Evolutionary conservation across 2,888 invertebrate genomes (phyloP).

Genomic region (Capitulum mitella): DNA sequence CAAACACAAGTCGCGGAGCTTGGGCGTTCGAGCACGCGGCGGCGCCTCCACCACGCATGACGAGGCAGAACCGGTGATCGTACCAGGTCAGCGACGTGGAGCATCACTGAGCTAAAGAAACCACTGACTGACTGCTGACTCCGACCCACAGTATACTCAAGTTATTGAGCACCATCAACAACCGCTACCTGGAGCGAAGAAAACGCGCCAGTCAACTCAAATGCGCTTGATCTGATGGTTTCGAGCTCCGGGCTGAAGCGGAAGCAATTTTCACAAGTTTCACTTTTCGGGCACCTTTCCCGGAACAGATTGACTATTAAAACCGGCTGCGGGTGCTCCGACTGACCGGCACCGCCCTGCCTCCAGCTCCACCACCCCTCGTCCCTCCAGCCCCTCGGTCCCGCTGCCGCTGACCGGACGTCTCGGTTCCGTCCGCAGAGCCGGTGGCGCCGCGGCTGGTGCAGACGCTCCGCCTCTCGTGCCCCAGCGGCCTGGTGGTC

Average conservation of each 20-base stretch:
- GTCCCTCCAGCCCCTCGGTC: too few species aligned
- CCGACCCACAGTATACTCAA: too few species aligned
- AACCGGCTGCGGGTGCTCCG: background rate
- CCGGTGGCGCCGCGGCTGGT: background rate
- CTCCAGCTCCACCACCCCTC: background rate
- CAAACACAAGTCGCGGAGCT: background rate
- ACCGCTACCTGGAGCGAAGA: too few species aligned
- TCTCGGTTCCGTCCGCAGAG: background rate
- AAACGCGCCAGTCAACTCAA: too few species aligned
- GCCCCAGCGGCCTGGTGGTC: constrained; percentile 6
- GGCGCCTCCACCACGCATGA: background rate
- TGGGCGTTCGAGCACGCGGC: background rate
- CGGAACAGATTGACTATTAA: too few species aligned
- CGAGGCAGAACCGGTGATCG: background rate
- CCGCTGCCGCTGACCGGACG: background rate
- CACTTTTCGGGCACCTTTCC: too few species aligned
- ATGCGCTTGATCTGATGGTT: background rate
- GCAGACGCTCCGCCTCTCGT: background rate
- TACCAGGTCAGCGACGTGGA: too few species aligned
- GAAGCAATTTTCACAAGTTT: too few species aligned
- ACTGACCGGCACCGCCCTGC: background rate
- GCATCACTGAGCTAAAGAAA: too few species aligned
- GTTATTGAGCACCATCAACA: too few species aligned
- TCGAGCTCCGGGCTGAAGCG: too few species aligned
- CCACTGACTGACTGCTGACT: too few species aligned